These are phyloP conservation scores for Zingel zingel DNA, from an alignment of 2,113 vertebrate genomes.

Conservation along the genomic window DNA sequence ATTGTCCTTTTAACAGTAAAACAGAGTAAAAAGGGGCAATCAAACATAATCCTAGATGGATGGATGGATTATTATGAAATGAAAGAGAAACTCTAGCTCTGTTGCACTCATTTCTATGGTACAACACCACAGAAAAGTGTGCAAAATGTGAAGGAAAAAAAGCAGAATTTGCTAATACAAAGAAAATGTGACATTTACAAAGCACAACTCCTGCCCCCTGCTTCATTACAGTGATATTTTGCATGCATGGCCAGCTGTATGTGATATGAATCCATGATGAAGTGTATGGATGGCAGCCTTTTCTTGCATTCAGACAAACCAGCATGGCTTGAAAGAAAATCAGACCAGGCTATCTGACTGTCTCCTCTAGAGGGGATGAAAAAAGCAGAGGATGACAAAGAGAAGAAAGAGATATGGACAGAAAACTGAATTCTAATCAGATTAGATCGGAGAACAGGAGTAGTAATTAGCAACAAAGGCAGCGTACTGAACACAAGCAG, in stretches of 20 bases:
- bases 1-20: too few species aligned
- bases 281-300: constrained; percentile 34
- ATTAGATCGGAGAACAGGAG: constrained; percentile 56
- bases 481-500: constrained; percentile 4
- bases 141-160: background rate
- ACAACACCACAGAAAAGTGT: background rate
- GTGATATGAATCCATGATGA: constrained; percentile 52
- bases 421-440: constrained; percentile 59
- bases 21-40: constrained; percentile 11
- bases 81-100: background rate
- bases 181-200: constrained; percentile 62
- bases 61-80: constrained; percentile 15
- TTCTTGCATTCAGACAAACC: constrained; percentile 47
- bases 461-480: constrained; percentile 61
- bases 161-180: constrained; percentile 48
- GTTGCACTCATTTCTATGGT: background rate
- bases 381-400: background rate
- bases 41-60: constrained; percentile 8
- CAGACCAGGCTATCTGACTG: constrained; percentile 20
- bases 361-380: constrained; percentile 16
- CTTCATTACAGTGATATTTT: constrained; percentile 63
- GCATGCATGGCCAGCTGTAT: constrained; percentile 58
- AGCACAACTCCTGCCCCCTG: constrained; percentile 41
- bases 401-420: constrained; percentile 19
- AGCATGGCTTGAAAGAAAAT: constrained; percentile 44